These are phyloP conservation scores for Chaetops frenatus DNA, from an alignment of 2,113 vertebrate species.

Conservation along the genomic window DNA sequence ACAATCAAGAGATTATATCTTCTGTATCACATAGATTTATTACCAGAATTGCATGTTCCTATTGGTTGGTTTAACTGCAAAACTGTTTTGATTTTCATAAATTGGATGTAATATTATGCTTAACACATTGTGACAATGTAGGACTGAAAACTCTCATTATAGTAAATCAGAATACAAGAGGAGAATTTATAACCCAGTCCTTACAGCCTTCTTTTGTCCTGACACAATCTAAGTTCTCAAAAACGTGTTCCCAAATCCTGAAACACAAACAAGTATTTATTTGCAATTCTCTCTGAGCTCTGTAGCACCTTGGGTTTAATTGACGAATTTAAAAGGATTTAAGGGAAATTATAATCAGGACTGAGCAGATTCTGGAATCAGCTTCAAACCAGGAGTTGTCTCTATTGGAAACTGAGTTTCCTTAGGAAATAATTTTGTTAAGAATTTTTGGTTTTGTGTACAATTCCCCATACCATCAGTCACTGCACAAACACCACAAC, in stretches of 20 bases:
- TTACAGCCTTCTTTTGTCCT: not conserved
- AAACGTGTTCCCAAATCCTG: not conserved
- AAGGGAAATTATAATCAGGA: not conserved
- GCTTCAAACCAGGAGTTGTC: not conserved
- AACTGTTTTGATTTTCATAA: not conserved
- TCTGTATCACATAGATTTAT: not conserved
- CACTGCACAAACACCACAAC: not conserved
- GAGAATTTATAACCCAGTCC: not conserved
- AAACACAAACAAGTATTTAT: not conserved
- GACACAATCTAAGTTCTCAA: not conserved
- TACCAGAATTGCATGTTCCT: not conserved
- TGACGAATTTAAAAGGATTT: not conserved
- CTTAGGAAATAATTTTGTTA: not conserved
- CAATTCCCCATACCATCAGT: not conserved
- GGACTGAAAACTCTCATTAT: not conserved
- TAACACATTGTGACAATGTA: not conserved
- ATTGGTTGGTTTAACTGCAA: not conserved
- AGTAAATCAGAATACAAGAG: not conserved
- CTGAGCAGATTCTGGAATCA: not conserved
- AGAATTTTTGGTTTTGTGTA: not conserved
- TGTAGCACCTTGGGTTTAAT: not conserved
- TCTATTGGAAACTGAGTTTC: not conserved
- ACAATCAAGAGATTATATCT: not conserved
- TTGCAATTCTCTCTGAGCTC: not conserved
- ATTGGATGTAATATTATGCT: not conserved